phyloP scores from a whole-genome alignment of 2,888 invertebrate species.

The Amphimallon solstitiale region DNA sequence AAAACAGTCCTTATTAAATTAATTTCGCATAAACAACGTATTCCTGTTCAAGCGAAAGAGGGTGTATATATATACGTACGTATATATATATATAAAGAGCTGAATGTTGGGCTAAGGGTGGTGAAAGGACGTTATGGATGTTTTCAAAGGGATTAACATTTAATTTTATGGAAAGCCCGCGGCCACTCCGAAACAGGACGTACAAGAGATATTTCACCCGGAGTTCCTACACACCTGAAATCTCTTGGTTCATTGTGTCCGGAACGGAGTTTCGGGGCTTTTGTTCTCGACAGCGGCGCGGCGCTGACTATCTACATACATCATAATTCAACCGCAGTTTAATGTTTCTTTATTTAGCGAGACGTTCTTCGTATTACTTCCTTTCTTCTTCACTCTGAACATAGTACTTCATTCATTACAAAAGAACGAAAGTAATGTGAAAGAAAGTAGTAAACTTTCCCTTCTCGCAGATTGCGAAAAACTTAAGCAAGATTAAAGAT shows the following conservation, averaged over 20 bases:
- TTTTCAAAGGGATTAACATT: slow-evolving; percentile 43
- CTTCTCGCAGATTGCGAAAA: no score
- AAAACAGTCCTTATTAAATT: no score
- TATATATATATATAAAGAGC: no score
- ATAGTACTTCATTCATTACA: no score
- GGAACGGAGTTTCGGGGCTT: slow-evolving; percentile 5
- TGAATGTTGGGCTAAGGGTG: background rate
- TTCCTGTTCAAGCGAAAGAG: no score
- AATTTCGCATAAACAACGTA: no score
- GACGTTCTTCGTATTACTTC: no score
- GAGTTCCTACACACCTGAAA: slow-evolving; percentile 8
- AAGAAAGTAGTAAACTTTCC: no score
- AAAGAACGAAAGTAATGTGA: no score
- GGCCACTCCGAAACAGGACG: slow-evolving; percentile 35
- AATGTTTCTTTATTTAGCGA: slow-evolving; percentile 7
- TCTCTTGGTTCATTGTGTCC: slow-evolving; percentile 5
- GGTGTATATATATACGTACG: no score
- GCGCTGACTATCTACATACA: slow-evolving; percentile 1
- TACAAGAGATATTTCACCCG: slow-evolving; percentile 35
- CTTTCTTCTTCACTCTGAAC: no score
- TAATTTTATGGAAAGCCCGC: slow-evolving; percentile 44
- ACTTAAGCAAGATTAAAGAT: no score
- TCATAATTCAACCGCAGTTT: slow-evolving; percentile 1
- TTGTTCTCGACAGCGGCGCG: slow-evolving; percentile 3
- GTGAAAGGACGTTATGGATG: slow-evolving; percentile 41